phyloP scores from a whole-genome alignment of 1,140 invertebrate species.

The Bombus superbus region DNA sequence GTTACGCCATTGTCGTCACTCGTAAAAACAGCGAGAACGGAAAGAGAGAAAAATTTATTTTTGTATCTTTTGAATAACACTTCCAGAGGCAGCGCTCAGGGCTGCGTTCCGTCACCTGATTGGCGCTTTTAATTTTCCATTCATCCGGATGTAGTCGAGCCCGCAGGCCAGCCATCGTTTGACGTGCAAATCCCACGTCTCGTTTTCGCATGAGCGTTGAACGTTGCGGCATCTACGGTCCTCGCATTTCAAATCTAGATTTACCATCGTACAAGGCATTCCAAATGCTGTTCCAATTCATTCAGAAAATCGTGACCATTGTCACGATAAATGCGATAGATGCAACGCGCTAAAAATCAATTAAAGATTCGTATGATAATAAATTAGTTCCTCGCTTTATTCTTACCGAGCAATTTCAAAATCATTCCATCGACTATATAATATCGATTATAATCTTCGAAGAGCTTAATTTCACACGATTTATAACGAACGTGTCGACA shows the following conservation, averaged over 20 bases:
- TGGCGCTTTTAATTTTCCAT: slow-evolving; percentile 76
- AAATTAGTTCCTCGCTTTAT: no score
- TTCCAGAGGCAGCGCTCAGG: slow-evolving; percentile 50
- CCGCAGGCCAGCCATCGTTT: slow-evolving; percentile 58
- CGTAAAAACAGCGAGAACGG: slow-evolving; percentile 12
- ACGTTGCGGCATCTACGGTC: no score
- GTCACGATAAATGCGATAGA: no score
- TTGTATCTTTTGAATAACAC: slow-evolving; percentile 60
- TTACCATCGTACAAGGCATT: no score
- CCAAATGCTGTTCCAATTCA: no score
- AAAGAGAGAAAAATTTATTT: slow-evolving; percentile 57
- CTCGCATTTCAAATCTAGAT: no score
- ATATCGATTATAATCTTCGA: no score
- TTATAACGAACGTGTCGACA: not conserved
- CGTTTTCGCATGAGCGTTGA: slow-evolving; percentile 21
- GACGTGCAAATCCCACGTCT: slow-evolving; percentile 57
- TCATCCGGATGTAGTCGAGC: slow-evolving; percentile 57
- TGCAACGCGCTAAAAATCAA: no score
- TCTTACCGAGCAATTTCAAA: no score
- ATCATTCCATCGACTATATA: no score
- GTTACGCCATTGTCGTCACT: slow-evolving; percentile 28
- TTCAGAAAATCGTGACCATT: no score
- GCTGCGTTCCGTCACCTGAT: slow-evolving; percentile 65
- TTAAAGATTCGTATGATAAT: no score
- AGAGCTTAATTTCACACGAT: not conserved